These are phyloP conservation scores for Sycophila texana DNA, from an alignment of 2,888 invertebrate species.

Conservation along the genomic window DNA sequence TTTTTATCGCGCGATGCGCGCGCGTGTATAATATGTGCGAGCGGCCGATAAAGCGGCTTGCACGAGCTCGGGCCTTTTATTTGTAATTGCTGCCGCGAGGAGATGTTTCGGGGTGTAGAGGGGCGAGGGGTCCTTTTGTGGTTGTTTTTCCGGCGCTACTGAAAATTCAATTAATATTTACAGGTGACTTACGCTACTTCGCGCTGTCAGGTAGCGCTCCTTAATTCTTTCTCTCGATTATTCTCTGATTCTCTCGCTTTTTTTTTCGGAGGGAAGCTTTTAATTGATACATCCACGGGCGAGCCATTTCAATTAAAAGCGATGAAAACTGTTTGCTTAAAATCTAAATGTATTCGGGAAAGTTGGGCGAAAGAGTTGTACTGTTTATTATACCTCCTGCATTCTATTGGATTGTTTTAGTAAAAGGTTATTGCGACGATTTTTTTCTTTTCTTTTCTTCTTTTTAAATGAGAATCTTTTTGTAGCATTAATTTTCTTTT, in stretches of 20 bases:
- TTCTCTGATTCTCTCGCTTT: too few species aligned
- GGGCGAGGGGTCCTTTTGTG: too few species aligned
- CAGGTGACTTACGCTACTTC: background rate
- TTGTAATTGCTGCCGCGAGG: background rate
- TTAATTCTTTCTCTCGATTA: background rate
- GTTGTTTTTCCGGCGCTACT: too few species aligned
- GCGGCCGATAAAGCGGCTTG: background rate
- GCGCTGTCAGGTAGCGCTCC: background rate
- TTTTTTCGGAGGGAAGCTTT: background rate
- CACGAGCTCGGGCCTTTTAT: too few species aligned
- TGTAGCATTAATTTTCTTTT: too few species aligned
- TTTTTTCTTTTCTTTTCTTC: too few species aligned
- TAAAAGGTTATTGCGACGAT: too few species aligned
- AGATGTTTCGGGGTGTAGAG: background rate
- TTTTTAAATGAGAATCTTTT: too few species aligned
- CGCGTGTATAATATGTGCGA: background rate
- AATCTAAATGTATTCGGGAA: background rate
- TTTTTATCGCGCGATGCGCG: background rate
- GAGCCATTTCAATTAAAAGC: slow-evolving; percentile 21
- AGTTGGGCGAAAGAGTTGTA: background rate
- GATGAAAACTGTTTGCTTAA: slow-evolving; percentile 16
- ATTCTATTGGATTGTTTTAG: background rate
- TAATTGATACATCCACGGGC: background rate
- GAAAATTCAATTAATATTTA: slow-evolving; percentile 8
- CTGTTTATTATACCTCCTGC: too few species aligned